These are phyloP conservation scores for Boloria euphrosyne DNA, from an alignment of 2,888 invertebrate species.

Conservation along the genomic window DNA sequence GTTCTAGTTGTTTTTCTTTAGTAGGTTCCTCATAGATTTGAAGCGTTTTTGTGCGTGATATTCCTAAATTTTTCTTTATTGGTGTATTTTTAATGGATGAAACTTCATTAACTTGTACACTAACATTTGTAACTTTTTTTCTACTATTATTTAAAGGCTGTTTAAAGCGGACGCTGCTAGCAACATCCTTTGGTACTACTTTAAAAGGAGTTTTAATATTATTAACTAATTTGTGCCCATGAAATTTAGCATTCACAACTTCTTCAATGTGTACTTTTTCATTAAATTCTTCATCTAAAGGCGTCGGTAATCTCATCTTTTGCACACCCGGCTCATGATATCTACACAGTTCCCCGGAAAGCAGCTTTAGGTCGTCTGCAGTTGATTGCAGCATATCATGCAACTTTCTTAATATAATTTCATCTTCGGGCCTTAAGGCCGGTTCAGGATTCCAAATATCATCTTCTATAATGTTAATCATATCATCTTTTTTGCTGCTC, in stretches of 20 bases:
- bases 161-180: slow-evolving; percentile 26
- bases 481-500: slow-evolving; percentile 72
- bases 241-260: slow-evolving; percentile 77
- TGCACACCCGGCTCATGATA: slow-evolving; percentile 63
- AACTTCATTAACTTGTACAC: slow-evolving; percentile 49
- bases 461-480: slow-evolving; percentile 73
- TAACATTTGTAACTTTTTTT: slow-evolving; percentile 48
- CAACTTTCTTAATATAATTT: slow-evolving; percentile 68
- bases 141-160: slow-evolving; percentile 40
- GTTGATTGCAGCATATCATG: slow-evolving; percentile 77
- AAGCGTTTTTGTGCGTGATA: slow-evolving; percentile 60
- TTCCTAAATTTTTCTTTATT: slow-evolving; percentile 55
- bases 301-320: slow-evolving; percentile 61
- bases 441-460: slow-evolving; percentile 73
- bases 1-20: slow-evolving; percentile 1
- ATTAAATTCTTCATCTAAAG: slow-evolving; percentile 75
- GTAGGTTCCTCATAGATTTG: slow-evolving; percentile 55
- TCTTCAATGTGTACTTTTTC: slow-evolving; percentile 76
- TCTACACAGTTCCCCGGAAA: slow-evolving; percentile 69
- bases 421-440: slow-evolving; percentile 72
- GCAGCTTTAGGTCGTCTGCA: slow-evolving; percentile 72
- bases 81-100: slow-evolving; percentile 47
- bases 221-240: slow-evolving; percentile 67
- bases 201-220: slow-evolving; percentile 40
- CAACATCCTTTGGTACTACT: slow-evolving; percentile 29